Base-by-base conservation (phyloP, 2,797 vertebrate genomes). In the Etheostoma nigrum region DNA sequence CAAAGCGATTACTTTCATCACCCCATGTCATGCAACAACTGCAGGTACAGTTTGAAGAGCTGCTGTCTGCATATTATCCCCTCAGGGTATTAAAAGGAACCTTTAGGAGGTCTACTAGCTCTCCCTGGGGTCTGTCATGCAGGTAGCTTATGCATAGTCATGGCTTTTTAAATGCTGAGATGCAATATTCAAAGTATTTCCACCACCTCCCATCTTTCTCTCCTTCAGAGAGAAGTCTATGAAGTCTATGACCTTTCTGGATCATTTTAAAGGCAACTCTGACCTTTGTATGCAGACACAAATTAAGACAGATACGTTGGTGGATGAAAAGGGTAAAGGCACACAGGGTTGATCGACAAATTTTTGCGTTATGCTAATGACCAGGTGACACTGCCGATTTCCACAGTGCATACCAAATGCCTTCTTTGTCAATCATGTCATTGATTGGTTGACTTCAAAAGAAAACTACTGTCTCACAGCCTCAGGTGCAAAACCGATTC, bases 321-420 rank as follows among this genome's bases (percentile, higher is more conserved):
- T 84, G 91, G 91, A 94, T 93, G 94, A 94, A 95, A 95, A 95
- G 95, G 94, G 92, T 94, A 95, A 94, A 93, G 91, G 83, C 87
- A 91, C 74, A 88, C 81, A 44, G 76, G 85, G 67, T 63, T 90
- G 91, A 92, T 93, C 80, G 91, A 94, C 93, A 94, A 83, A 53
- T 91, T 92, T 92, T 93, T 86, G 89, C 86, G 74, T 94, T 93
- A 93, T 92, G 89, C 88, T 93, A 94, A 95, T 87, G 89, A 86
- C 76, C 69, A 3, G 40, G 83, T 91, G 91, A 93, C 92, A 90
- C 87, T 76, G 83, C 49, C 18, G 62, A 88, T 89, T 89, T 90
- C 82, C 82, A 77, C 65, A 49, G 49, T 18, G 93, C 89, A 93
- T 94, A 93, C 87, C 83, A 90, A 94, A 88, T 59, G 84, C 77